These are phyloP conservation scores for Thamnaconus septentrionalis DNA, from an alignment of 2,113 vertebrate genomes.

Conservation along the genomic window DNA sequence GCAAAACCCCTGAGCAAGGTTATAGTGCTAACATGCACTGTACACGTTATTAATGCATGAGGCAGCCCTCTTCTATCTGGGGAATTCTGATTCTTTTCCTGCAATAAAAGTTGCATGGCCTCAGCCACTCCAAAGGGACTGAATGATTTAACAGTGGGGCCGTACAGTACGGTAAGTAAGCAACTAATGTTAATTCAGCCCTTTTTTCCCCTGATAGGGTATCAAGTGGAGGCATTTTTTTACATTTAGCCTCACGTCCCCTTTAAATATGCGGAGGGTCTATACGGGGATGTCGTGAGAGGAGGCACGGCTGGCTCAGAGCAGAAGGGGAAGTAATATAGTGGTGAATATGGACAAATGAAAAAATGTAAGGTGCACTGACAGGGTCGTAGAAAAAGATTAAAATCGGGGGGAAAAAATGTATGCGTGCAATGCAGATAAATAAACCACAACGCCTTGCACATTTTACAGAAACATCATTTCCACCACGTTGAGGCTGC, in stretches of 20 bases:
- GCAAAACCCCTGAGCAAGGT: constrained; percentile 66
- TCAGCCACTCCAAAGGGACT: constrained; percentile 65
- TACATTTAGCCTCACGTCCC: constrained; percentile 45
- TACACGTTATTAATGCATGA: constrained; percentile 72
- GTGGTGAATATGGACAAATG: too few species aligned
- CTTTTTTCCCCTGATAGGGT: constrained; percentile 48
- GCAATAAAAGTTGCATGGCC: constrained; percentile 72
- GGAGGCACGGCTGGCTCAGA: too few species aligned
- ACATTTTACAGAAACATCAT: neutral
- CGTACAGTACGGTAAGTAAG: constrained; percentile 60
- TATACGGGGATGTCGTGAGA: neutral
- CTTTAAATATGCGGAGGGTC: constrained; percentile 17
- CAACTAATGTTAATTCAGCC: constrained; percentile 70
- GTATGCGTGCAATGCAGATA: too few species aligned
- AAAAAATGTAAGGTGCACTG: too few species aligned
- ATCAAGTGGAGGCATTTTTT: constrained; percentile 33
- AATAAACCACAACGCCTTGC: too few species aligned
- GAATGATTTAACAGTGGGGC: constrained; percentile 66
- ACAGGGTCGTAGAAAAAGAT: too few species aligned
- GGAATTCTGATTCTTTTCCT: constrained; percentile 74
- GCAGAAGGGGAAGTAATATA: too few species aligned
- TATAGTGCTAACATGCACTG: constrained; percentile 68
- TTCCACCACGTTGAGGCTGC: neutral
- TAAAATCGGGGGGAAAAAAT: too few species aligned
- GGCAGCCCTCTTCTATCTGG: constrained; percentile 61